Base-by-base conservation (phyloP, 1,140 invertebrate genomes). In the Kradibia gibbosae region DNA sequence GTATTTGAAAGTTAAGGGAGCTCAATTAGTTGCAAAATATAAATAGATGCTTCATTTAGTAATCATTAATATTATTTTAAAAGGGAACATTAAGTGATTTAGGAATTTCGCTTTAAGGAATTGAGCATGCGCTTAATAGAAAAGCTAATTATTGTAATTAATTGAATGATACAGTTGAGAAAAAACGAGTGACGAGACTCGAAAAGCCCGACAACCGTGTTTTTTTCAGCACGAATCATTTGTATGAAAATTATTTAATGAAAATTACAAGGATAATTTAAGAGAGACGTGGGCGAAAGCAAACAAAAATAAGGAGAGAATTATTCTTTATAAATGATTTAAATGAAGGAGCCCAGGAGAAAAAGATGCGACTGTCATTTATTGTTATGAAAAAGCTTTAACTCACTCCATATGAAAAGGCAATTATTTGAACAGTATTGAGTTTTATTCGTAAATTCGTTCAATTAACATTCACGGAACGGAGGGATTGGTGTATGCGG, bases 381-480 rank as follows among this genome's bases (percentile, higher is more conserved):
- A 62, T 36, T 62, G 25, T 36, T 36, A 36, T 62, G 31, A 73
- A 55, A 36, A 50, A 72, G 25, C 17, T 7, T 34, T 45, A n/a
- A 17, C 36, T 39, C 28, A 25, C 13, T 75, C 53, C n/a, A 60
- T 75, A 22, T 60, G 42, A 60, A 75, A 75, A 7, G 7, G 5
- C 55, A 31, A 75, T 75, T 75, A 75, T 42, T 42, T 36, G 55
- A 39, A 22, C 0, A 55, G 73, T 45, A 60, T 60, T 42, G 72
- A 39, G 72, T 34, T 71, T 25, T 70, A 70, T 67, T 22, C 62
- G 50, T 48, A 53, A 72, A 79, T 72, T 60, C 67, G 53, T 72
- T 79, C 67, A 79, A 79, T 79, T 72, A 72, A 72, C 78, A 72
- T 72, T 78, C 53, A 17, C 50, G 53, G 31, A 4, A 20, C 39